Evolutionary conservation across 2,797 vertebrate species (phyloP).

Genomic region (Manis pentadactyla): DNA sequence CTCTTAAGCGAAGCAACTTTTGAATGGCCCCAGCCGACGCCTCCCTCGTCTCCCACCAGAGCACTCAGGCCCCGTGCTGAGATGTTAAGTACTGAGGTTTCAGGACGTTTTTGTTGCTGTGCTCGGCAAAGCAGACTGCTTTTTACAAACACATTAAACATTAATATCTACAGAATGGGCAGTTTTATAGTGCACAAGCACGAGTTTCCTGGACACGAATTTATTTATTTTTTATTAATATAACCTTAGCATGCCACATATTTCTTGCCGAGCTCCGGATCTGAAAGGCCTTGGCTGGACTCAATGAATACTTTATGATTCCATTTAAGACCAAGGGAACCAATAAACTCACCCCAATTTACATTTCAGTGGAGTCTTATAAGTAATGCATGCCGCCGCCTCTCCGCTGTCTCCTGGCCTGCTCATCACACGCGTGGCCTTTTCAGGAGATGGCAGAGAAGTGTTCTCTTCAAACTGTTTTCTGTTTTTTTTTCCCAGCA

Average conservation of each 20-base stretch:
- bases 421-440: slow-evolving; percentile 68
- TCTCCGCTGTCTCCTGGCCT: slow-evolving; percentile 52
- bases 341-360: slow-evolving; percentile 83
- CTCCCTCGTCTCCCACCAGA: slow-evolving; percentile 27
- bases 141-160: slow-evolving; percentile 92
- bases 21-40: neutral
- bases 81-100: slow-evolving; percentile 85
- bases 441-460: slow-evolving; percentile 64
- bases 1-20: slow-evolving; percentile 48
- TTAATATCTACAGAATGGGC: slow-evolving; percentile 90
- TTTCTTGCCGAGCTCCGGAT: slow-evolving; percentile 78
- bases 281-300: slow-evolving; percentile 81
- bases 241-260: slow-evolving; percentile 83
- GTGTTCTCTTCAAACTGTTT: neutral
- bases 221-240: slow-evolving; percentile 91
- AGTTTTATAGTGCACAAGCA: slow-evolving; percentile 87
- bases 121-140: slow-evolving; percentile 85
- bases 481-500: neutral
- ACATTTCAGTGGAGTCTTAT: slow-evolving; percentile 85
- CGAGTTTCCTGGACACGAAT: slow-evolving; percentile 87
- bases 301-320: slow-evolving; percentile 84
- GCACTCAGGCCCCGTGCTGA: slow-evolving; percentile 82
- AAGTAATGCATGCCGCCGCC: slow-evolving; percentile 84
- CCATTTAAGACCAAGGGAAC: slow-evolving; percentile 84
- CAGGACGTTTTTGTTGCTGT: slow-evolving; percentile 83